Conservation (phyloP, 2,888 invertebrate genomes). For the Megastigmus dorsalis region DNA sequence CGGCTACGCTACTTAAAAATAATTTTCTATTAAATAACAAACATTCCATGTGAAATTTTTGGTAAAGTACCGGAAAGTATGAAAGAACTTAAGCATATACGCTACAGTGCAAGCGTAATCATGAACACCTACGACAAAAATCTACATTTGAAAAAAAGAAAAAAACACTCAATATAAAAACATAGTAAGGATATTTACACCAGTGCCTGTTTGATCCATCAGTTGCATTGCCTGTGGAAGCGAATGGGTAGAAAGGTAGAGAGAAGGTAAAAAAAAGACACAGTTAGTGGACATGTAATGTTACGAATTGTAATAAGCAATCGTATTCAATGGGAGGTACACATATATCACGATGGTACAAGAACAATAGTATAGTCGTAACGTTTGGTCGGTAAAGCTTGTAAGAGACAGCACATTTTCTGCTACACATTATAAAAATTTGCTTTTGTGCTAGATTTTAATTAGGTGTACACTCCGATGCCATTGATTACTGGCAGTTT, state of each 20-base stretch:
- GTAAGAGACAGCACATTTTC: background rate
- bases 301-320: background rate
- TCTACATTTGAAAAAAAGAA: slow-evolving; percentile 50
- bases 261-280: slow-evolving; percentile 41
- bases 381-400: background rate
- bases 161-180: slow-evolving; percentile 30
- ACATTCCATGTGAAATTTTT: too few relatives aligned
- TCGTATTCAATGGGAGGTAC: background rate
- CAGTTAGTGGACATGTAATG: slow-evolving; percentile 37
- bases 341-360: background rate
- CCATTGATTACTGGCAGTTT: too few relatives aligned
- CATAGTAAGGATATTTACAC: slow-evolving; percentile 84
- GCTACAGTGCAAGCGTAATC: slow-evolving; percentile 5
- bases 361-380: background rate
- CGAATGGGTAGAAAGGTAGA: slow-evolving; percentile 34
- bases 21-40: too few relatives aligned
- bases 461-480: too few relatives aligned
- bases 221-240: slow-evolving; percentile 89
- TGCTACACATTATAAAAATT: background rate
- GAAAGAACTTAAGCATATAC: background rate
- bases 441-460: background rate
- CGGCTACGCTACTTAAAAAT: too few relatives aligned
- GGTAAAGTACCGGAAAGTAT: too few relatives aligned
- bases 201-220: slow-evolving; percentile 91
- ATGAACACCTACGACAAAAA: background rate